A percentile compares a stretch with the other conserved stretches of the same genome.
phyloP scores from a whole-genome alignment of 1,140 invertebrate species.

The Patella vulgata region DNA sequence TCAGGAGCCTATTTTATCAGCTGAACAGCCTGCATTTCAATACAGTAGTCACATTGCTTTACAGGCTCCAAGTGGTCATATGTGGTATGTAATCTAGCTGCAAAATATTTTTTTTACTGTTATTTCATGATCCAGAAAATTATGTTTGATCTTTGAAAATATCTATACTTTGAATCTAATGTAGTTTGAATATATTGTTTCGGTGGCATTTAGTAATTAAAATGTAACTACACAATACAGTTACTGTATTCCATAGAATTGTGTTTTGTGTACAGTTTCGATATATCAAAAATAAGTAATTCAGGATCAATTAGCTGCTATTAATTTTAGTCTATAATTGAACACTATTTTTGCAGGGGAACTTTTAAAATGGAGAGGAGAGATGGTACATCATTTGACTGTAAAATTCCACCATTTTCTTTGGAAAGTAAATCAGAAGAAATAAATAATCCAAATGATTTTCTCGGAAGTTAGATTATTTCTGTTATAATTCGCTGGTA shows the following conservation, averaged over 20 bases:
- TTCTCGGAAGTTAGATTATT: conserved; percentile 24
- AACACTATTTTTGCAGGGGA: conserved; percentile 83
- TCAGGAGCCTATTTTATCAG: conserved; percentile 87
- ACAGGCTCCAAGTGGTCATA: conserved; percentile 97
- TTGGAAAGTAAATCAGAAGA: conserved; percentile 89
- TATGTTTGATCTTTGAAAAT: too few relatives aligned
- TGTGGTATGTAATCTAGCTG: conserved; percentile 78
- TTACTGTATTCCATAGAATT: too few relatives aligned
- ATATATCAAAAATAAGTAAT: too few relatives aligned
- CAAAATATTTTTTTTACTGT: not conserved
- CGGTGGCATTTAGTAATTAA: too few relatives aligned
- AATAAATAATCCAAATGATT: conserved; percentile 28
- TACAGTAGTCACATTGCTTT: conserved; percentile 96
- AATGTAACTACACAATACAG: too few relatives aligned
- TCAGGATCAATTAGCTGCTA: too few relatives aligned
- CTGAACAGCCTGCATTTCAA: conserved; percentile 91
- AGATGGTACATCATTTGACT: conserved; percentile 95
- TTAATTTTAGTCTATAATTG: too few relatives aligned
- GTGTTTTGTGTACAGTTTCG: too few relatives aligned
- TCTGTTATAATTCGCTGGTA: not conserved
- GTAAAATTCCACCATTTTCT: conserved; percentile 95
- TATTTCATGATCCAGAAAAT: not conserved
- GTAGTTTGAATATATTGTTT: too few relatives aligned
- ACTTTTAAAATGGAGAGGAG: conserved; percentile 96
- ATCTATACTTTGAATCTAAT: too few relatives aligned